Conservation (phyloP, 2,888 invertebrate species). For the Cosmorhoe ocellata region DNA sequence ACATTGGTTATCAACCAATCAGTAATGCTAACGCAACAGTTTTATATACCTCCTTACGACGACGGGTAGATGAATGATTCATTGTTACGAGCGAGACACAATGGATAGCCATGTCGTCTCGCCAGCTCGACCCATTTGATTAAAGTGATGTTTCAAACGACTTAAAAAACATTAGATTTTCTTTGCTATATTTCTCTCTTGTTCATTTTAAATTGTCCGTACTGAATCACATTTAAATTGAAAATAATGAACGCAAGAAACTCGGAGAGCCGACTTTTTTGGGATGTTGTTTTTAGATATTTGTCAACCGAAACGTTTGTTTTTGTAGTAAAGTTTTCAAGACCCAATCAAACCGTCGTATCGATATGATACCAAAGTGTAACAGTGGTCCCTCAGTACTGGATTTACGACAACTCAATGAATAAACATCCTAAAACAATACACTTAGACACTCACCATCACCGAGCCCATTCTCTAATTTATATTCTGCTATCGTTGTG, state of each 20-base stretch:
- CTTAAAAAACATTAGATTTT: constrained; percentile 46
- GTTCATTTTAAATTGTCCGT: constrained; percentile 62
- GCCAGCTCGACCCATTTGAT: constrained; percentile 53
- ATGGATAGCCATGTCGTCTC: constrained; percentile 28
- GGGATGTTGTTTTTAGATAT: background rate
- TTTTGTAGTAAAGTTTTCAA: no score
- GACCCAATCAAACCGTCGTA: no score
- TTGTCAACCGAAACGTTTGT: constrained; percentile 1
- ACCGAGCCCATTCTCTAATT: constrained; percentile 27
- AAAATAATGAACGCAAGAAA: constrained; percentile 23
- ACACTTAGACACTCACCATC: constrained; percentile 4
- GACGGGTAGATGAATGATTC: constrained; percentile 9
- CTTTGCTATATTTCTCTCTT: constrained; percentile 52
- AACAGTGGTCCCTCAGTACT: no score
- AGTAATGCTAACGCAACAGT: background rate
- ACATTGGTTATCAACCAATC: background rate
- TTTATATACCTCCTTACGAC: background rate
- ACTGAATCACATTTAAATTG: constrained; percentile 41
- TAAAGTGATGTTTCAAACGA: constrained; percentile 46
- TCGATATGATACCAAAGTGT: no score
- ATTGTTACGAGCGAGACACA: constrained; percentile 12
- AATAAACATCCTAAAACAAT: constrained; percentile 22
- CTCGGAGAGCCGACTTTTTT: background rate
- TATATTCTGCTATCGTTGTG: constrained; percentile 42
- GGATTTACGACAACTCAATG: constrained; percentile 23